These are phyloP conservation scores for Urosaurus nigricauda DNA, from an alignment of 2,797 vertebrate genomes.

Conservation along the genomic window DNA sequence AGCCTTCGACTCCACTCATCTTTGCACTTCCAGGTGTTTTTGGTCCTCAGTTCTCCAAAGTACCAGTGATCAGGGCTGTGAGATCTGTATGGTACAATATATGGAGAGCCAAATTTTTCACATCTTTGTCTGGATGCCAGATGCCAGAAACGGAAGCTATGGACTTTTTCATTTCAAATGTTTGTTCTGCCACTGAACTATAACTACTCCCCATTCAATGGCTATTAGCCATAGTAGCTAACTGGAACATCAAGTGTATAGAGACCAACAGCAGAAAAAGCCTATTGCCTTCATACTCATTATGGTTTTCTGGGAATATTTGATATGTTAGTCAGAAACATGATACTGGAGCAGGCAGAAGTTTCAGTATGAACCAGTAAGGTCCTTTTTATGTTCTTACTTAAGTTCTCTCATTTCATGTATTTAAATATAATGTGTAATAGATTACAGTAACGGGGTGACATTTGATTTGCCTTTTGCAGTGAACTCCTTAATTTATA, in stretches of 20 bases:
- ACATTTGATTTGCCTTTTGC: background rate
- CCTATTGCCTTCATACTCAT: too few species aligned
- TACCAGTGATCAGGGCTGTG: too few species aligned
- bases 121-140: too few species aligned
- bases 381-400: background rate
- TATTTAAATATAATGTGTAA: background rate
- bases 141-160: too few species aligned
- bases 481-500: background rate
- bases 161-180: background rate
- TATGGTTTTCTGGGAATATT: background rate
- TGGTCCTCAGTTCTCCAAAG: too few species aligned
- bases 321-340: background rate
- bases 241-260: background rate
- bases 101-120: too few species aligned
- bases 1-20: too few species aligned
- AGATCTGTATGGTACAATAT: too few species aligned
- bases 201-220: background rate
- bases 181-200: background rate
- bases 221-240: background rate
- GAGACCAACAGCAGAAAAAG: background rate
- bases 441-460: background rate
- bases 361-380: background rate
- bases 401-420: background rate
- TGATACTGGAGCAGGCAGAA: background rate
- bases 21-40: too few species aligned